Evolutionary conservation across 1,140 invertebrate species (phyloP).

Genomic region (Argopecten irradians): DNA sequence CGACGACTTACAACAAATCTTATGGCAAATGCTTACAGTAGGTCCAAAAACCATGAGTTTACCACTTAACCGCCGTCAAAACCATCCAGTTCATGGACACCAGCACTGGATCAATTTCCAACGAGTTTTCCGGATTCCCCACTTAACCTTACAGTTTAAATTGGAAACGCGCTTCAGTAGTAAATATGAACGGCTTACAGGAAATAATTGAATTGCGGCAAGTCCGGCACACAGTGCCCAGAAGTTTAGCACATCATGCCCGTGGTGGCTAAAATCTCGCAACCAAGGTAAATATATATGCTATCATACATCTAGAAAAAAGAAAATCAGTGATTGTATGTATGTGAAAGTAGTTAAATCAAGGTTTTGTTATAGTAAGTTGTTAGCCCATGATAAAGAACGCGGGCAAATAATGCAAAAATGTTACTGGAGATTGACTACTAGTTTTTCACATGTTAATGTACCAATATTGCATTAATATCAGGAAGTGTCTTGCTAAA

Average conservation of each 20-base stretch:
- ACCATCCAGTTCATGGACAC: constrained; percentile 86
- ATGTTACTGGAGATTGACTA: too few species aligned
- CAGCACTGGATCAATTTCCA: constrained; percentile 89
- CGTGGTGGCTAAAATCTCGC: constrained; percentile 60
- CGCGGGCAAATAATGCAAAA: too few species aligned
- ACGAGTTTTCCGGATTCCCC: constrained; percentile 90
- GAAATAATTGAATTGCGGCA: constrained; percentile 83
- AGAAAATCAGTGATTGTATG: too few species aligned
- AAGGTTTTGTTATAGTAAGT: too few species aligned
- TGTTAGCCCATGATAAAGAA: too few species aligned
- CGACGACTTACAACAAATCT: constrained; percentile 56
- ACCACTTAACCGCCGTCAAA: constrained; percentile 79
- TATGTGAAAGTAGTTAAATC: too few species aligned
- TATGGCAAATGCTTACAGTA: constrained; percentile 79
- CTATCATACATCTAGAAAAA: too few species aligned
- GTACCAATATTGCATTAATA: too few species aligned
- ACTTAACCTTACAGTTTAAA: constrained; percentile 87
- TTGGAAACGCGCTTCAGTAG: constrained; percentile 91
- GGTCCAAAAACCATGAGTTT: constrained; percentile 71
- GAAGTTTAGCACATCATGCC: constrained; percentile 60
- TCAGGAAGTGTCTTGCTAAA: too few species aligned
- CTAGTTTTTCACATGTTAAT: too few species aligned
- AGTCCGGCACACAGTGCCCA: constrained; percentile 73
- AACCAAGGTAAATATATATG: constrained; percentile 68
- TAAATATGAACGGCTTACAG: constrained; percentile 86